Conservation (phyloP, 2,888 invertebrate genomes). For the Atrina japonica region DNA sequence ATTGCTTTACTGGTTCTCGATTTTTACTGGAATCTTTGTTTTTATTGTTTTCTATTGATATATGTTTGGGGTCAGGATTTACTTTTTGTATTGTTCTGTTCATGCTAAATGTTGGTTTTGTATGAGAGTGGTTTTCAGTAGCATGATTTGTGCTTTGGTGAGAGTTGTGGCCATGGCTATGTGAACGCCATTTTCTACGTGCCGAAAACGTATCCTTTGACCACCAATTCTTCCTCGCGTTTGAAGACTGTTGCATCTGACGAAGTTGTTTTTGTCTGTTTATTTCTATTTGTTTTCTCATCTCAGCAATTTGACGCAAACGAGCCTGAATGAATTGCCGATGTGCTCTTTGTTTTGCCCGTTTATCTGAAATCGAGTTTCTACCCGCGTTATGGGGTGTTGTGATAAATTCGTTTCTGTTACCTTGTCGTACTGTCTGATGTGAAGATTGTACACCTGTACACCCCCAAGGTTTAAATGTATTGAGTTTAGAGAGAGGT, state of each 20-base stretch:
- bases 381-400: neutral
- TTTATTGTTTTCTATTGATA: no score
- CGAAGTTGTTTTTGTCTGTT: slow-evolving; percentile 4
- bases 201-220: no score
- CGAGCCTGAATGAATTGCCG: slow-evolving; percentile 13
- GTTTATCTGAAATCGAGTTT: no score
- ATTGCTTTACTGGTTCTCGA: no score
- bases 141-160: no score
- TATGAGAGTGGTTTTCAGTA: no score
- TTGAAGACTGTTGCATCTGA: neutral
- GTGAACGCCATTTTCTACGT: no score
- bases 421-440: neutral
- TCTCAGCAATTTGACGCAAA: slow-evolving; percentile 22
- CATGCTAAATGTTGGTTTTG: no score
- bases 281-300: slow-evolving; percentile 17
- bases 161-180: no score
- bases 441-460: slow-evolving; percentile 4
- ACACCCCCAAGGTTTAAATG: slow-evolving; percentile 72
- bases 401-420: neutral
- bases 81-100: no score
- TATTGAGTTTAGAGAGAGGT: slow-evolving; percentile 59
- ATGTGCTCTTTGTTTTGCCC: no score
- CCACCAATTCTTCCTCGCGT: slow-evolving; percentile 12
- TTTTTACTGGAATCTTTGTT: neutral
- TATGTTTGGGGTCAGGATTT: no score